Base-by-base conservation (phyloP, 1,140 invertebrate genomes). In the Microplitis mediator region DNA sequence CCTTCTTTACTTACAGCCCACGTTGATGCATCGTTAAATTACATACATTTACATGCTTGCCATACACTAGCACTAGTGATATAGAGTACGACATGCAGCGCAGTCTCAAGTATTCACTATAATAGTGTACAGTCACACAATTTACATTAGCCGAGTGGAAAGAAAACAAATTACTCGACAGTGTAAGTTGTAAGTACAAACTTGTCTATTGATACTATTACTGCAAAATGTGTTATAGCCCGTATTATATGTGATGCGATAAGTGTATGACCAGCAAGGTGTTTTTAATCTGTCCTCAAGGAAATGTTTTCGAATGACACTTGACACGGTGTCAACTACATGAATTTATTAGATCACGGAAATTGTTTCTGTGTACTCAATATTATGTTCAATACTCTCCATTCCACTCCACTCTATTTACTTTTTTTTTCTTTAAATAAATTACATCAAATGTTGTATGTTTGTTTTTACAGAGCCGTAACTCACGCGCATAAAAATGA, bases 311-410 rank as follows among this genome's bases (percentile, higher is more conserved):
- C 16, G 14, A 58, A 58, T 58, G 23, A 31, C 56, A 58, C 56
- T 23, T 58, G 23, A 31, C 56, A 58, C 16, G 23, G 23, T 58
- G 56, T 58, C 56, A 58, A 58, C 8, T 54, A 5, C 14, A 16
- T 58, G 8, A 58, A 54, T 58, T 58, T 31, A 58, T 58, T 58
- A 23, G 56, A 50, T 61, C 56, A 58, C 62, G 71, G 50, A 76
- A 73, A 66, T 71, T 71, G 39, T 74, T 70, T 76, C 64, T 72
- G 11, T 9, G 45, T 50, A 50, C 13, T 23, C 23, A 23, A 23
- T 8, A 11, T 11, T 45, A 11, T 45, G 11, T 11, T 45, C 39
- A 45, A 45, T 45, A 45, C 39, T 45, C 39, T 9, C 6, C 11
- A 45, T 9, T 9, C 39, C 8, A 23, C 23, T 23, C 23, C 23